Base-by-base conservation (phyloP, 2,888 invertebrate genomes). In the Blastobasis adustella region DNA sequence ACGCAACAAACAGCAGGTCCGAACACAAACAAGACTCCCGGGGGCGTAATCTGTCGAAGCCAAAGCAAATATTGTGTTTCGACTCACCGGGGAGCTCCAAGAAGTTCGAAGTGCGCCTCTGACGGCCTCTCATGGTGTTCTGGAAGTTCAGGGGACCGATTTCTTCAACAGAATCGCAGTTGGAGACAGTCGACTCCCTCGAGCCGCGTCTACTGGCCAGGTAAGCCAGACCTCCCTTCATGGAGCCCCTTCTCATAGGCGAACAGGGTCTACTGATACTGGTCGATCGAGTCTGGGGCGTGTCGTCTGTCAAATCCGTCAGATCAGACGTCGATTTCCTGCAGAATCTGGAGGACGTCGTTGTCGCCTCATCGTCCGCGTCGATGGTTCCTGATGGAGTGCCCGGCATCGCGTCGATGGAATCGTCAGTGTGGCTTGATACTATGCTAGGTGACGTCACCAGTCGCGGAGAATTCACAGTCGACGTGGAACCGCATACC, bases 141-240 rank as follows among this genome's bases (percentile, higher is more conserved):
- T 93, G 94, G 76, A 95, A 95, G 76, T 94, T 94, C 56, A 95
- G 79, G 6, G 95, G 95, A 0, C 94, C 95, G 49, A 95, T 92
- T 64, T 95, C 95, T 73, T 95, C 95, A 0, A 86, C 87, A 0
- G 88, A 88, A 58, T 88, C 88, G 51, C 86, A 88, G 66, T 95
- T 94, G 0, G 94, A 94, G 61, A 93, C 88, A 57, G 93, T 93
- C 1, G 94, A 94, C 65, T 92, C 92, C n/a, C 95, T 86, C 0
- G 95, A 95, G n/a, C 94, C 94, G n/a, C 96, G 89, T 49, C 95
- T 90, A 52, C 95, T 95, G n/a, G 96, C 96, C 64, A 96, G 82
- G 72, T 95, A 95, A 4, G 96, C 96, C 64, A 93, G 70, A 0
- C 93, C 93, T 0, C 93, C 92, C 65, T 91, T 91, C 69, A 91